A percentile compares a stretch with the other conserved stretches of the same genome.
Evolutionary conservation across 1,140 invertebrate genomes (phyloP).

Genomic region (Tribolium castaneum): DNA sequence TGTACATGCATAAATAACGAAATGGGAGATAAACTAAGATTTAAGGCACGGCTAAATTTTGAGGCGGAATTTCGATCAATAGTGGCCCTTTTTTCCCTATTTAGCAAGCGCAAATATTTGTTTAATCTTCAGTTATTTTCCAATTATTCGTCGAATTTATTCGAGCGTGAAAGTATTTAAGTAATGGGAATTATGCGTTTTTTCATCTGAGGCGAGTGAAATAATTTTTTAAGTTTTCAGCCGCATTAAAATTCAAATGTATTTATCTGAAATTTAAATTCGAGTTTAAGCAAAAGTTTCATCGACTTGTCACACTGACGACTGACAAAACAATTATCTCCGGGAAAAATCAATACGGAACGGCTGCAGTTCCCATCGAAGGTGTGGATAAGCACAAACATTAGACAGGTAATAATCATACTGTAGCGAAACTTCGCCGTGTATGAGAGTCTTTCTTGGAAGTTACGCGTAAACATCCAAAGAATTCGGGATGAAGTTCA

Average conservation of each 20-base stretch:
- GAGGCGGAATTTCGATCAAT: neutral
- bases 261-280: conserved; percentile 35
- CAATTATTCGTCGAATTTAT: neutral
- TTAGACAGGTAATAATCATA: conserved; percentile 13
- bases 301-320: conserved; percentile 25
- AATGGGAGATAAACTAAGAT: conserved; percentile 4
- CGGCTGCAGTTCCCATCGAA: neutral
- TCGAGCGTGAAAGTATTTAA: conserved; percentile 26
- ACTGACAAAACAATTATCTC: neutral
- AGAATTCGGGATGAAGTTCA: conserved; percentile 15
- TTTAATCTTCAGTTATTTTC: neutral
- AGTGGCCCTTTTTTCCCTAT: neutral
- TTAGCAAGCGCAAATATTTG: neutral
- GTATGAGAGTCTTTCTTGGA: neutral
- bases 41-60: neutral
- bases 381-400: conserved; percentile 1
- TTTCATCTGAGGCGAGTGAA: conserved; percentile 7
- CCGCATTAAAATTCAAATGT: conserved; percentile 24
- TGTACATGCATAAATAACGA: conserved; percentile 3
- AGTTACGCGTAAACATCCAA: conserved; percentile 19
- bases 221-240: conserved; percentile 11
- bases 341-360: neutral
- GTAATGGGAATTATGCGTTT: conserved; percentile 26
- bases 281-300: conserved; percentile 29
- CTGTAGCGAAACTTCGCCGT: neutral